A percentile compares a stretch with the other conserved stretches of the same genome.
Evolutionary conservation across 1,140 invertebrate genomes (phyloP).

Genomic region (Mya arenaria): DNA sequence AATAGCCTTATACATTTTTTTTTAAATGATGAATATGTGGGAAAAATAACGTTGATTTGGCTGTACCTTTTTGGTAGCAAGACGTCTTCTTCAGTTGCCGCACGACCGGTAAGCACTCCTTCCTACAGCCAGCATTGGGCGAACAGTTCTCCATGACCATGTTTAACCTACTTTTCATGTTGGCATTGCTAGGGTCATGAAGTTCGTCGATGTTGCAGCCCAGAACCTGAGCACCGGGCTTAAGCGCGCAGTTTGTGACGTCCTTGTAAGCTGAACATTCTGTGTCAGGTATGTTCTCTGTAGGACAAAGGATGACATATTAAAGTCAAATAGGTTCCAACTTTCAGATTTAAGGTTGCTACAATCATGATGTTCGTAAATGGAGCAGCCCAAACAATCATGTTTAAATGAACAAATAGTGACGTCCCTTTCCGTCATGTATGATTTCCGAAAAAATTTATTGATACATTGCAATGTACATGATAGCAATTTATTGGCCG

Average conservation of each 20-base stretch:
- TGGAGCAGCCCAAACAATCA: too few relatives aligned
- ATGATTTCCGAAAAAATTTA: too few relatives aligned
- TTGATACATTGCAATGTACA: too few relatives aligned
- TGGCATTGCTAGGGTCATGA: not conserved
- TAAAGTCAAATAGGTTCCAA: too few relatives aligned
- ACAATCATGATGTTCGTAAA: too few relatives aligned
- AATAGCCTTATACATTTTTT: not conserved
- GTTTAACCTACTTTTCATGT: not conserved
- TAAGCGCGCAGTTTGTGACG: conserved; percentile 2
- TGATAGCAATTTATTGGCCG: too few relatives aligned
- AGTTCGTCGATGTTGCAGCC: conserved; percentile 16
- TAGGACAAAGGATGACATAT: too few relatives aligned
- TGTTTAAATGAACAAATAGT: too few relatives aligned
- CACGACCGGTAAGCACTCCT: conserved; percentile 28
- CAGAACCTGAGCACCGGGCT: conserved; percentile 7
- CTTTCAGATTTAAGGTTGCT: too few relatives aligned
- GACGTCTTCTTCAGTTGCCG: conserved; percentile 1
- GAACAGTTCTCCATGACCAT: conserved; percentile 41
- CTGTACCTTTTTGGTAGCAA: conserved; percentile 20
- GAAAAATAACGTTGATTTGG: not conserved
- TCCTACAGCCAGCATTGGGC: not conserved
- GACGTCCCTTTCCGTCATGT: too few relatives aligned
- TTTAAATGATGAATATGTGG: not conserved
- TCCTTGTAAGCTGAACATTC: conserved; percentile 46
- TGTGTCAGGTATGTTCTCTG: conserved; percentile 23